Base-by-base conservation (phyloP, 2,888 invertebrate species). In the Hyposoter dolosus region DNA sequence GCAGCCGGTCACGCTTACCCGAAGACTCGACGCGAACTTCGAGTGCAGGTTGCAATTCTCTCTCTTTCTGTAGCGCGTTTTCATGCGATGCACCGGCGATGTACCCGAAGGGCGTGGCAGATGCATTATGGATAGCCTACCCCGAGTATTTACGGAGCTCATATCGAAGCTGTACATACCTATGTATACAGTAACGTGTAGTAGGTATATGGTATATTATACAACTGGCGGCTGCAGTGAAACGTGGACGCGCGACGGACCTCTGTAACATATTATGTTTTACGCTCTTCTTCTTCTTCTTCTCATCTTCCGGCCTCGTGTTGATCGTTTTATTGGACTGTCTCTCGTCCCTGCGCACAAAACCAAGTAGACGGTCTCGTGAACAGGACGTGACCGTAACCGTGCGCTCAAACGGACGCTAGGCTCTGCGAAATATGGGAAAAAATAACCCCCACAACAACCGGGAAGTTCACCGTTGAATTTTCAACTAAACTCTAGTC, bases 41-140 rank as follows among this genome's bases (percentile, higher is more conserved):
- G 66, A 80, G 83, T 45, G 83, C 83, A 83, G 80, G 83, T 86
- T 86, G 85, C 78, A 82, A 81, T 84, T 76, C 80, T 43, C 68
- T 68, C 69, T 79, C 63, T 66, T 50, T 80, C 71, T 63, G 50
- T 47, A 23, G 40, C 65, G 63, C 65, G 43, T 71, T 60, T 81
- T 71, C 83, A 77, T 86, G 68, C 81, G 77, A 81, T 81, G 76
- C 77, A 83, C 83, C 83, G 63, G 71, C 82, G 81, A 87, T 85
- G 85, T 78, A 86, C 83, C 83, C 82, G 81, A 79, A 88, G 88
- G 88, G 89, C 89, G 89, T 88, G 89, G 89, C 88, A 85, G 87
- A 89, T 89, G 88, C 89, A 89, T 89, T 89, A 88, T 89, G 88
- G 88, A 88, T 88, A 86, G 83, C 80, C 82, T 83, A 83, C 86